Base-by-base conservation (phyloP, 2,888 invertebrate species). In the Pediacus dermestoides region DNA sequence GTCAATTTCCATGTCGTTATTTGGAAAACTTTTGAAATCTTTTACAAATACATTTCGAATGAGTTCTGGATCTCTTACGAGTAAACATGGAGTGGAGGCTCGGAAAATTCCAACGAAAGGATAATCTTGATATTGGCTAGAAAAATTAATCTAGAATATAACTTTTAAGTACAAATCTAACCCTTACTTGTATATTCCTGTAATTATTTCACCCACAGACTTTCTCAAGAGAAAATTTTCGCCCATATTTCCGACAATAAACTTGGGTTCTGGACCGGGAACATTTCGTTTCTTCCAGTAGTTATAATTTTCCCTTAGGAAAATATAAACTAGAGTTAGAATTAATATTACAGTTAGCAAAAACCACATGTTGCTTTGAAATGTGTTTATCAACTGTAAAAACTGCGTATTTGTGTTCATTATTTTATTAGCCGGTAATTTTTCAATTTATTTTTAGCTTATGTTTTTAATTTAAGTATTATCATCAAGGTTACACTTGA, bases 71-170 rank as follows among this genome's bases (percentile, higher is more conserved):
- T 31, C 31, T 6, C 18, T 7, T 9, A 31, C 13, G 4, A 31
- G 3, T 4, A 31, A 10, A 8, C 13, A 12, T 16, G 31, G 31
- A 10, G n/a, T 31, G 2, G 8, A 31, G 8, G 4, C 10, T 14
- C 13, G n/a, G 13, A 9, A 31, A 2, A 31, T 16, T 7, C 31
- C 31, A 2, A 31, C 18, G 16, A 16, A 7, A 4, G 31, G 16
- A 31, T 15, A 31, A 2, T 16, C 18, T 15, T 31, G 3, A 11
- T 31, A 31, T 31, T 31, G 14, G 8, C 31, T 31, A 11, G 6
- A 16, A 16, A 12, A 11, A 4, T 13, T n/a, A 9, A n/a, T 4
- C n/a, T 13, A 4, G 7, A 9, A 13, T 13, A 7, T 23, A 7
- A 23, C n/a, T 26, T 26, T 28, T 28, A 13, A 28, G 3, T 7